A percentile compares a stretch with the other conserved stretches of the same genome.
Conservation (phyloP, 2,888 invertebrate genomes). For the Deilephila porcellus region DNA sequence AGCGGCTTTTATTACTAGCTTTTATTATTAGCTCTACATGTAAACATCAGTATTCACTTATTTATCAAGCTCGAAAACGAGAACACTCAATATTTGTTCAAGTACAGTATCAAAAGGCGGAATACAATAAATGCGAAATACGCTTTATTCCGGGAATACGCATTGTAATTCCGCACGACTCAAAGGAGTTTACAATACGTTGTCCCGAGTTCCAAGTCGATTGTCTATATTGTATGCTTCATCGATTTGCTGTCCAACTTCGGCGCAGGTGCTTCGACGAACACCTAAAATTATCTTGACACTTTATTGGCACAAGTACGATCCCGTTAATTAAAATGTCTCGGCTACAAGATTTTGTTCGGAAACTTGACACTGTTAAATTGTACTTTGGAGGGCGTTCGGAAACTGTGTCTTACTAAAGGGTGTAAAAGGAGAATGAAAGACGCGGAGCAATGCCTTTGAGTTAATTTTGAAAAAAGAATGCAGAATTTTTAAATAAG, state of each 20-base stretch:
- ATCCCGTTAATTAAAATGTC: slow-evolving; percentile 69
- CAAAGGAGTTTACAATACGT: not conserved
- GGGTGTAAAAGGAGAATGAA: not conserved
- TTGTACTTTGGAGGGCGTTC: not conserved
- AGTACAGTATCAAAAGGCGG: not conserved
- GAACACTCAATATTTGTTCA: too few relatives aligned
- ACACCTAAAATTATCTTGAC: slow-evolving; percentile 71
- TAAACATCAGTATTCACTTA: too few relatives aligned
- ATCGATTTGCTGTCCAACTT: slow-evolving; percentile 68
- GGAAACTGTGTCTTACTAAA: not conserved
- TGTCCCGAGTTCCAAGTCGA: not conserved
- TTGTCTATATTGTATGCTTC: slow-evolving; percentile 40
- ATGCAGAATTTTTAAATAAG: too few relatives aligned
- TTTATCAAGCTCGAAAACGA: too few relatives aligned
- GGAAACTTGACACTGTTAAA: slow-evolving; percentile 35
- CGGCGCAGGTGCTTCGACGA: slow-evolving; percentile 66
- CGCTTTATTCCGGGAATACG: not conserved
- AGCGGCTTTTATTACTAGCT: too few relatives aligned
- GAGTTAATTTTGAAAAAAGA: too few relatives aligned
- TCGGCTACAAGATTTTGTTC: slow-evolving; percentile 48
- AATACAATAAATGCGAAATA: not conserved
- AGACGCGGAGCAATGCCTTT: not conserved
- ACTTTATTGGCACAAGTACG: slow-evolving; percentile 64
- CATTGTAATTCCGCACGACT: slow-evolving; percentile 6
- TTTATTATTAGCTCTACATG: too few relatives aligned